Percentiles rank a stretch among this genome's conserved stretches.
These are phyloP conservation scores for Siniperca knerii DNA, from an alignment of 2,113 vertebrate species.

Conservation along the genomic window DNA sequence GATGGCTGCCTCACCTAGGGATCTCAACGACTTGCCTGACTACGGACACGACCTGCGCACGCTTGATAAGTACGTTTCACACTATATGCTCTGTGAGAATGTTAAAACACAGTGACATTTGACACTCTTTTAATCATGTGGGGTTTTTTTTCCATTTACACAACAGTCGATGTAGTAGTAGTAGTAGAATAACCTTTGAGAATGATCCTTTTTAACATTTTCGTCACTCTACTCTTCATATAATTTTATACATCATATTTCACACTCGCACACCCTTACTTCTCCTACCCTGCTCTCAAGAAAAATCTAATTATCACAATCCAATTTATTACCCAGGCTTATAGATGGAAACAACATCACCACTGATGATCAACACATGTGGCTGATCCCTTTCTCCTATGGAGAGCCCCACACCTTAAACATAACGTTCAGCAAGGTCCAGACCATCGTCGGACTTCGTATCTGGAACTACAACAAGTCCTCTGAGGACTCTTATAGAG, in stretches of 20 bases:
- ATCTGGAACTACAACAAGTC: constrained; percentile 99
- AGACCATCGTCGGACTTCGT: constrained; percentile 91
- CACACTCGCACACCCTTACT: too few species aligned
- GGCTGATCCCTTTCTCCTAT: constrained; percentile 93
- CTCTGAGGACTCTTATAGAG: constrained; percentile 96
- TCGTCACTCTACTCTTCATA: background rate
- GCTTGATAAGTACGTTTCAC: constrained; percentile 89
- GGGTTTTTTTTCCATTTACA: background rate
- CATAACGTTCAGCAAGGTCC: constrained; percentile 86
- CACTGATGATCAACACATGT: constrained; percentile 94
- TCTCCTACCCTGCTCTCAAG: too few species aligned
- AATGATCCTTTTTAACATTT: background rate
- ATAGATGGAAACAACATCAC: constrained; percentile 95
- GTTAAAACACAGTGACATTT: background rate
- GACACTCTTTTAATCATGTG: background rate
- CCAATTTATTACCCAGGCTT: constrained; percentile 83
- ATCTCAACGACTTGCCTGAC: constrained; percentile 92
- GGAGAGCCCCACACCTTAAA: constrained; percentile 89
- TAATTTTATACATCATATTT: background rate
- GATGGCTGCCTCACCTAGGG: constrained; percentile 89
- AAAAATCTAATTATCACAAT: background rate
- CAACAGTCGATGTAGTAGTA: background rate
- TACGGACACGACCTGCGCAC: constrained; percentile 89
- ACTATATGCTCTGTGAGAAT: background rate
- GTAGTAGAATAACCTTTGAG: background rate